phyloP scores from a whole-genome alignment of 2,888 invertebrate genomes.

The Ptychoptera contaminata region DNA sequence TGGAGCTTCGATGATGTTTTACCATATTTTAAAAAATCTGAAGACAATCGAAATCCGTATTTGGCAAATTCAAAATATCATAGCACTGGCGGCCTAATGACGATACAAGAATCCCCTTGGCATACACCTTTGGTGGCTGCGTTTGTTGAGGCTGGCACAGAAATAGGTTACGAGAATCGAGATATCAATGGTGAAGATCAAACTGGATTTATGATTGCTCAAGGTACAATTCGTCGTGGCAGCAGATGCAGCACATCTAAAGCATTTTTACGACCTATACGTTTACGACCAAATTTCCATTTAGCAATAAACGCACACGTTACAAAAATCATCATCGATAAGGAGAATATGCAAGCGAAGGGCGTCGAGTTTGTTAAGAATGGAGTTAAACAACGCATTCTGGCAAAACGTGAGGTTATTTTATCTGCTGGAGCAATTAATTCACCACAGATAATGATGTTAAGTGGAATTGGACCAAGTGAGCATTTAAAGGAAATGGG shows the following conservation, averaged over 20 bases:
- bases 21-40: slow-evolving; percentile 78
- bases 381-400: slow-evolving; percentile 49
- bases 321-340: slow-evolving; percentile 58
- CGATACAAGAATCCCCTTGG: slow-evolving; percentile 75
- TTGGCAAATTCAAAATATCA: slow-evolving; percentile 54
- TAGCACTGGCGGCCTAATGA: slow-evolving; percentile 54
- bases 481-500: slow-evolving; percentile 51
- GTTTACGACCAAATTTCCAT: slow-evolving; percentile 62
- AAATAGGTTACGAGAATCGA: slow-evolving; percentile 68
- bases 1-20: slow-evolving; percentile 78
- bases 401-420: slow-evolving; percentile 70
- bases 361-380: slow-evolving; percentile 67
- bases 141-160: slow-evolving; percentile 65
- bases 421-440: slow-evolving; percentile 84
- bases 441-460: slow-evolving; percentile 79
- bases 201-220: slow-evolving; percentile 68
- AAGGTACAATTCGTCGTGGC: slow-evolving; percentile 62
- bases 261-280: slow-evolving; percentile 66
- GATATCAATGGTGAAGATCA: slow-evolving; percentile 70
- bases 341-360: slow-evolving; percentile 53
- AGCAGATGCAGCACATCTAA: slow-evolving; percentile 77
- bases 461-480: slow-evolving; percentile 69
- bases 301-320: slow-evolving; percentile 67
- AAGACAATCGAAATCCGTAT: slow-evolving; percentile 78
- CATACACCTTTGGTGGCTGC: slow-evolving; percentile 66